A percentile compares a stretch with the other conserved stretches of the same genome.
These are phyloP conservation scores for Petrocephalus schoutedeni DNA, from an alignment of 2,797 vertebrate genomes.

Conservation along the genomic window DNA sequence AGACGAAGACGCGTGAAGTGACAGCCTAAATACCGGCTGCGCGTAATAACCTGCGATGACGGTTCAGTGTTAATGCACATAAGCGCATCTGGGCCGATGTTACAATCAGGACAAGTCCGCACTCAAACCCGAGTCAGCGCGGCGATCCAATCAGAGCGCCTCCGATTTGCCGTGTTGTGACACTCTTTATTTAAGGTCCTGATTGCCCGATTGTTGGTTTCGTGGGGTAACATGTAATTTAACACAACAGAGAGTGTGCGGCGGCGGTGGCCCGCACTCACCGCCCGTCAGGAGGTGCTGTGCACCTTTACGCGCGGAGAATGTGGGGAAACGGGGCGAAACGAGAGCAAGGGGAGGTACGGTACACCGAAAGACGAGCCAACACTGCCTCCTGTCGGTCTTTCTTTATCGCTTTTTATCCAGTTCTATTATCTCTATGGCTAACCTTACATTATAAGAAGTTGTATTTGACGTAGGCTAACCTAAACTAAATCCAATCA, in stretches of 20 bases:
- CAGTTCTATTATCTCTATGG: not conserved
- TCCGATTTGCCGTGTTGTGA: constrained; percentile 3
- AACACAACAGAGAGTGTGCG: constrained; percentile 9
- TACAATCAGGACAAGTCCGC: not conserved
- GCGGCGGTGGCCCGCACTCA: not conserved
- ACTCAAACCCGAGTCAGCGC: not conserved
- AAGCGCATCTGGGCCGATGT: not conserved
- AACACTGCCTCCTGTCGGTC: not conserved
- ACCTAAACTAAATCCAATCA: not conserved
- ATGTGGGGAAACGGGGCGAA: not conserved
- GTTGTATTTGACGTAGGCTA: not conserved
- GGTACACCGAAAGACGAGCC: not conserved
- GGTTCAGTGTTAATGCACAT: not conserved
- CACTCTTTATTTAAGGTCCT: not conserved
- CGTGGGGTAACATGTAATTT: constrained; percentile 19
- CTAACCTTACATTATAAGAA: not conserved
- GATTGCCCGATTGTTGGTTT: constrained; percentile 19
- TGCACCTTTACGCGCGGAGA: not conserved
- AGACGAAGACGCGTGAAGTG: not conserved
- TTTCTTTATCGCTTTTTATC: not conserved
- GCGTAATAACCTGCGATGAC: not conserved
- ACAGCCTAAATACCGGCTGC: not conserved
- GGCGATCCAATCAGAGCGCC: not conserved
- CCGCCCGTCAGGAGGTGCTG: not conserved
- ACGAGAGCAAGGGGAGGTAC: not conserved